Base-by-base conservation (phyloP, 2,797 vertebrate genomes). In the Hipposideros larvatus region DNA sequence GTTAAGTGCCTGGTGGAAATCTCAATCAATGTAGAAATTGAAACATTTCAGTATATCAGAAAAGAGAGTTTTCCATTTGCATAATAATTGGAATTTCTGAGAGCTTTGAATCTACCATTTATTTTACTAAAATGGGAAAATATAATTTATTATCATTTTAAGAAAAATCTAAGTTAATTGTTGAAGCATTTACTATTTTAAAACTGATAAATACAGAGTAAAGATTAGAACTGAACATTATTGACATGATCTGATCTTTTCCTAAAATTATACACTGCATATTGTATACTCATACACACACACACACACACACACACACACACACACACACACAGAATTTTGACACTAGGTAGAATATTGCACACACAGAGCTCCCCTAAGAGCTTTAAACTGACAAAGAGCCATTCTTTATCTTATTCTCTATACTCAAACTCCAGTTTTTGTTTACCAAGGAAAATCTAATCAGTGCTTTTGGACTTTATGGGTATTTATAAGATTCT, bases 371-470 rank as follows among this genome's bases (percentile, higher is more conserved):
- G 4, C 48, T 31, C 4, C 28, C 11, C 22, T 31, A 43, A 34
- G 24, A 84, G n/a, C 46, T 88, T 59, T 68, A 55, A 88, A 71
- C 14, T 19, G 51, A 73, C 4, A n/a, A 22, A 84, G 61, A 73
- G 13, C 4, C 37, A 4, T 43, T 74, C 19, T 90, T 75, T 18
- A 66, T 46, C 43, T 73, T 53, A 92, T 31, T 95, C 7, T 48
- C 10, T 73, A 14, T 51, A 85, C 24, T 87, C 34, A 61, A 37
- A 68, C 61, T 91, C 61, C 11, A 92, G 19, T 18, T 86, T 96
- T 96, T 86, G 1, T 96, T 96, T 88, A 37, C 68, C n/a, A 82
- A 57, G 63, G 26, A 74, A 92, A 94, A 90, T 80, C 4, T 41
- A 59, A 70, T 88, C 46, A n/a, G 15, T 68, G 31, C 3, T 92